Evolutionary conservation across 2,113 vertebrate genomes (phyloP).

Genomic region (Ranitomeya variabilis): DNA sequence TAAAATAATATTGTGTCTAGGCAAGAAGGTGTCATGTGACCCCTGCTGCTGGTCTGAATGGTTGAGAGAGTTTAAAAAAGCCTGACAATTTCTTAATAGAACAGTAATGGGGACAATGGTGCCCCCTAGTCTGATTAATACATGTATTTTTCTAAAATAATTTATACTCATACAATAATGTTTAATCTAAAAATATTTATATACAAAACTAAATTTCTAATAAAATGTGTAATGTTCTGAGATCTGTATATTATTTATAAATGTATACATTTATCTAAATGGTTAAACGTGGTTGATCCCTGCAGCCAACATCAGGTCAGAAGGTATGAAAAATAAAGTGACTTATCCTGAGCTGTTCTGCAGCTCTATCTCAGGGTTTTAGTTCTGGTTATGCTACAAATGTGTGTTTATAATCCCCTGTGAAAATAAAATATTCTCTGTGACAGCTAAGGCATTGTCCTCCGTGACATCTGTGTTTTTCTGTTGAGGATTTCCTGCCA

Average conservation of each 20-base stretch:
- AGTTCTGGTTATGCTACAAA: constrained; percentile 50
- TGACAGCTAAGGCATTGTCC: constrained; percentile 75
- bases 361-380: constrained; percentile 44
- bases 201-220: background rate
- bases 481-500: constrained; percentile 76
- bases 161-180: too few species aligned
- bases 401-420: constrained; percentile 57
- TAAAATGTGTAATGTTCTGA: background rate
- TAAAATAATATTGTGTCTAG: too few species aligned
- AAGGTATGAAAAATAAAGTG: constrained; percentile 46
- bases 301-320: constrained; percentile 26
- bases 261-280: background rate
- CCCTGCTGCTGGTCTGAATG: background rate
- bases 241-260: background rate
- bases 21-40: background rate
- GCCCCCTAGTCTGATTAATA: background rate
- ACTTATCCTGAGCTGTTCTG: constrained; percentile 27
- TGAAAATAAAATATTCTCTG: constrained; percentile 69
- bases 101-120: background rate
- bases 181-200: background rate
- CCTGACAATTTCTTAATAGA: background rate
- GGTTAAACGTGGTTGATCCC: background rate
- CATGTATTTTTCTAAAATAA: background rate
- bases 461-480: constrained; percentile 73
- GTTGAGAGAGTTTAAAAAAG: background rate